Evolutionary conservation across 2,888 invertebrate species (phyloP).

Genomic region (Diabrotica balteata): DNA sequence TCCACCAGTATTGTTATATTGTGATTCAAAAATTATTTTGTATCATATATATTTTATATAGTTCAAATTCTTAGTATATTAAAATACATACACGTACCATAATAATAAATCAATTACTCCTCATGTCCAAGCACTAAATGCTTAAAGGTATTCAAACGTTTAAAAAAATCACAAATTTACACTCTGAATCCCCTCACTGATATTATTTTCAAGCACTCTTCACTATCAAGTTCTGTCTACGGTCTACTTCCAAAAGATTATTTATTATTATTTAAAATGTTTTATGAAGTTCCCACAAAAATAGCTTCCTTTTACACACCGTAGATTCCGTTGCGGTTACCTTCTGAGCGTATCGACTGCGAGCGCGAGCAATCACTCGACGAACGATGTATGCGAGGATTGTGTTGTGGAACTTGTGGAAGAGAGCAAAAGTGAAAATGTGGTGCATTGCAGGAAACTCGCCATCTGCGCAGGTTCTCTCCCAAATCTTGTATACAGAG

Average conservation of each 20-base stretch:
- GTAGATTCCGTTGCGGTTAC: neutral
- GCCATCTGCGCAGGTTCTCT: conserved; percentile 32
- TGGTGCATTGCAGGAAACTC: conserved; percentile 44
- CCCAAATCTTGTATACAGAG: conserved; percentile 6
- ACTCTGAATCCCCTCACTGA: too few species aligned
- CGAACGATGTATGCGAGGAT: neutral
- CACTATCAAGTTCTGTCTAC: neutral
- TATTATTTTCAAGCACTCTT: neutral
- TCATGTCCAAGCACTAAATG: too few species aligned
- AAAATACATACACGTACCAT: too few species aligned
- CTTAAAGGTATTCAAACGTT: too few species aligned
- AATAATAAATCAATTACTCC: too few species aligned
- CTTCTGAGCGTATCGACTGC: neutral
- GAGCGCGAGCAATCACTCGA: neutral
- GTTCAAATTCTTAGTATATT: too few species aligned
- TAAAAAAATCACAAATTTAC: too few species aligned
- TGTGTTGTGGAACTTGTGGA: conserved; percentile 22
- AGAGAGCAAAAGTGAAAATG: conserved; percentile 20
- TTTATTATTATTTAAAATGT: conserved; percentile 2
- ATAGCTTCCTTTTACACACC: neutral
- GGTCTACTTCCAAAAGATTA: conserved; percentile 6
- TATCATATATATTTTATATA: too few species aligned
- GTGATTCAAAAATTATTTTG: too few species aligned
- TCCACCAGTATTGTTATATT: too few species aligned
- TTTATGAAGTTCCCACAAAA: conserved; percentile 9